phyloP scores from a whole-genome alignment of 2,888 invertebrate genomes.

The Nasonia oneida region DNA sequence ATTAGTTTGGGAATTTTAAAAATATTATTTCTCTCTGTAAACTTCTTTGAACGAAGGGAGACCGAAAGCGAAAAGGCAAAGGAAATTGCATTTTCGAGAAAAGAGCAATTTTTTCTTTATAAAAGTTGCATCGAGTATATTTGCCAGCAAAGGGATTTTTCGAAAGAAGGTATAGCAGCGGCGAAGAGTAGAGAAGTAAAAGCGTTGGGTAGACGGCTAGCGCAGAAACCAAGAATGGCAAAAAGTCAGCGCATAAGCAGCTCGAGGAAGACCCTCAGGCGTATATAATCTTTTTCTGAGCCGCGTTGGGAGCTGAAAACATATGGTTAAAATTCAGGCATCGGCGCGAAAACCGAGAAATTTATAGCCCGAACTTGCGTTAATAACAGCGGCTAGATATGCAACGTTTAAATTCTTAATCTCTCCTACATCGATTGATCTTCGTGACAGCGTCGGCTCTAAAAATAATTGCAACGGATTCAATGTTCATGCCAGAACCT shows the following conservation, averaged over 20 bases:
- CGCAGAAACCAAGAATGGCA: constrained; percentile 56
- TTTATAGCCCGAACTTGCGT: background rate
- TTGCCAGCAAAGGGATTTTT: background rate
- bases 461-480: background rate
- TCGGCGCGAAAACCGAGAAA: background rate
- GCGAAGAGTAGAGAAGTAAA: background rate
- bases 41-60: background rate
- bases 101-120: background rate
- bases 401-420: background rate
- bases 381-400: background rate
- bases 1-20: background rate
- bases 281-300: constrained; percentile 66
- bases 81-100: background rate
- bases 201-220: background rate
- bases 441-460: background rate
- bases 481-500: background rate
- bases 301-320: constrained; percentile 63
- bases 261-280: constrained; percentile 69
- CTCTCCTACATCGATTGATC: background rate
- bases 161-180: background rate
- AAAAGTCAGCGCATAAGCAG: constrained; percentile 63
- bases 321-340: constrained; percentile 16
- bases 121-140: background rate
- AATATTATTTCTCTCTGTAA: background rate
- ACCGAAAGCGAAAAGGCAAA: background rate